These are phyloP conservation scores for Pogonus chalceus DNA, from an alignment of 1,140 invertebrate species.

Conservation along the genomic window DNA sequence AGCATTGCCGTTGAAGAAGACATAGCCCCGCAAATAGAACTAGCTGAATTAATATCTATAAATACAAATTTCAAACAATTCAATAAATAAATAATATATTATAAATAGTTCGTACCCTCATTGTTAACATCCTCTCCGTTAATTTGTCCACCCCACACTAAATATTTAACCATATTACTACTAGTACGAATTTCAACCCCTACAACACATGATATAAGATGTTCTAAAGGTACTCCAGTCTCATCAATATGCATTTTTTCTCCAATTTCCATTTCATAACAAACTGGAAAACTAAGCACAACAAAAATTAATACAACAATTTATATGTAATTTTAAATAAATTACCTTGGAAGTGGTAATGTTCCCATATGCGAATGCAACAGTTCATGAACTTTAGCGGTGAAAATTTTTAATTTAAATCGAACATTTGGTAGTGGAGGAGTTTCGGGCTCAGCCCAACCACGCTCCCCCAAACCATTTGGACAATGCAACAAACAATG, in stretches of 20 bases:
- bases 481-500: conserved; percentile 54
- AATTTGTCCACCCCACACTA: conserved; percentile 34
- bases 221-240: conserved; percentile 71
- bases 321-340: conserved; percentile 9
- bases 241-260: conserved; percentile 42
- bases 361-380: conserved; percentile 57
- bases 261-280: conserved; percentile 63
- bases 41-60: neutral
- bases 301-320: conserved; percentile 17
- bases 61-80: neutral
- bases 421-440: conserved; percentile 60
- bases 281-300: conserved; percentile 56
- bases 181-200: conserved; percentile 49
- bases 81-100: neutral
- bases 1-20: conserved; percentile 32
- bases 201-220: conserved; percentile 73
- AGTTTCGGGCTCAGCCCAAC: conserved; percentile 66
- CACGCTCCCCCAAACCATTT: conserved; percentile 34
- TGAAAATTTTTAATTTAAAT: conserved; percentile 51
- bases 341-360: conserved; percentile 60
- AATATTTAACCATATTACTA: conserved; percentile 36
- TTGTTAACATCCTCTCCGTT: conserved; percentile 31
- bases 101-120: conserved; percentile 13
- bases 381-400: conserved; percentile 49
- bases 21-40: neutral